Conservation (phyloP, 2,888 invertebrate species). For the Salticus scenicus region DNA sequence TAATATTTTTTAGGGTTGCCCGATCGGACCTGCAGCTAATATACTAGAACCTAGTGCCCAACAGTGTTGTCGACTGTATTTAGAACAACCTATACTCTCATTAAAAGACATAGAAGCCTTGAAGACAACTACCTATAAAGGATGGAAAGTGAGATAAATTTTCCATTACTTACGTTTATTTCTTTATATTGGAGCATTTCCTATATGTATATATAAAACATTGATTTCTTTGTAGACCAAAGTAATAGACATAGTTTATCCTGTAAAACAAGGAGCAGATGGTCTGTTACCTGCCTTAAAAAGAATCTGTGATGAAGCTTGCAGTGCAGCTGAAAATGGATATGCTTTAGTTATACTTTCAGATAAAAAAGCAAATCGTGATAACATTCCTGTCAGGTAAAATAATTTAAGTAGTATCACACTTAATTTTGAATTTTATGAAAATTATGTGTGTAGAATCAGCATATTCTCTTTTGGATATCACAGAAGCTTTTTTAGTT, state of each 20-base stretch:
- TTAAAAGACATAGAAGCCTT: conserved; percentile 91
- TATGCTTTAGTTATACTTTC: conserved; percentile 91
- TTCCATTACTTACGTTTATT: background rate
- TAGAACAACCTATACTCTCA: conserved; percentile 95
- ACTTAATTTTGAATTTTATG: too few relatives aligned
- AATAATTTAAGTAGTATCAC: too few relatives aligned
- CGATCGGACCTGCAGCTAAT: conserved; percentile 97
- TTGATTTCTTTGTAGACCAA: too few relatives aligned
- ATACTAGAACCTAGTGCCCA: conserved; percentile 90
- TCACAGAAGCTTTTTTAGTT: too few relatives aligned
- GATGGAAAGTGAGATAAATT: conserved; percentile 83
- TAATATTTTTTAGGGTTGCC: conserved; percentile 87
- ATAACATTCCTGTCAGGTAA: conserved; percentile 78
- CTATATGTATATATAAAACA: too few relatives aligned
- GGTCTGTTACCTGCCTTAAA: conserved; percentile 85
- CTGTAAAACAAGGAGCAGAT: conserved; percentile 82
- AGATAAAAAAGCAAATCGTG: conserved; percentile 81
- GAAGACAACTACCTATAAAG: conserved; percentile 87
- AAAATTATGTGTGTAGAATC: too few relatives aligned
- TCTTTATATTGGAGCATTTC: too few relatives aligned
- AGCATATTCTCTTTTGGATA: too few relatives aligned
- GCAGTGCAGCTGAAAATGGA: conserved; percentile 84
- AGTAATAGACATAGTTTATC: conserved; percentile 92
- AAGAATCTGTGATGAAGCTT: conserved; percentile 87
- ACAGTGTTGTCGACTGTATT: conserved; percentile 92